Evolutionary conservation across 2,888 invertebrate genomes (phyloP).

Genomic region (Sarcophaga caerulescens): DNA sequence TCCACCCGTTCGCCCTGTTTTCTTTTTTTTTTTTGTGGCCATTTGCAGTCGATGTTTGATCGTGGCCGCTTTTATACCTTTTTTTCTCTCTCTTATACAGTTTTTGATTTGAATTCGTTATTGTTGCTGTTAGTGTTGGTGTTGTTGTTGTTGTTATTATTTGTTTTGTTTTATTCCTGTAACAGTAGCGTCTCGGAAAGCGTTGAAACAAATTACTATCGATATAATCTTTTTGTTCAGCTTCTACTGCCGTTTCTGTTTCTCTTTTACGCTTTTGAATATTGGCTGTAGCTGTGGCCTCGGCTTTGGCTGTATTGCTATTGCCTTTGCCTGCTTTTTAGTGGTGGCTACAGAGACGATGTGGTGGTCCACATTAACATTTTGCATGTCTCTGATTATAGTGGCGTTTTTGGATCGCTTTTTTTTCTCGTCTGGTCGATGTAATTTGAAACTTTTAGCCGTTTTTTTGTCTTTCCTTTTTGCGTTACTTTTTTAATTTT

Average conservation of each 20-base stretch:
- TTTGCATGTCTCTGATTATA: constrained; percentile 70
- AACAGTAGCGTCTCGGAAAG: constrained; percentile 71
- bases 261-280: constrained; percentile 16
- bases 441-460: constrained; percentile 65
- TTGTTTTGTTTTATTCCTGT: constrained; percentile 51
- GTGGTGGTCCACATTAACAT: constrained; percentile 72
- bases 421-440: constrained; percentile 30
- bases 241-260: constrained; percentile 58
- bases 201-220: constrained; percentile 73
- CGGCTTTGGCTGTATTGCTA: too few species aligned
- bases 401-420: constrained; percentile 57
- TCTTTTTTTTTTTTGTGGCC: constrained; percentile 49
- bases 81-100: constrained; percentile 11
- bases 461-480: constrained; percentile 26
- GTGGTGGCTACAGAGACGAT: constrained; percentile 46
- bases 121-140: too few species aligned
- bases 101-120: neutral
- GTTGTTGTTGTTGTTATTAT: neutral
- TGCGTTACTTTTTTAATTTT: constrained; percentile 30
- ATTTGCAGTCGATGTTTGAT: constrained; percentile 64
- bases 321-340: constrained; percentile 28
- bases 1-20: constrained; percentile 55
- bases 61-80: constrained; percentile 67
- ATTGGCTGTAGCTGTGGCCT: neutral
- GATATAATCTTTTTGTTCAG: constrained; percentile 70